Evolutionary conservation across 2,888 invertebrate genomes (phyloP).

Genomic region (Dyspetes luteomarginatus): DNA sequence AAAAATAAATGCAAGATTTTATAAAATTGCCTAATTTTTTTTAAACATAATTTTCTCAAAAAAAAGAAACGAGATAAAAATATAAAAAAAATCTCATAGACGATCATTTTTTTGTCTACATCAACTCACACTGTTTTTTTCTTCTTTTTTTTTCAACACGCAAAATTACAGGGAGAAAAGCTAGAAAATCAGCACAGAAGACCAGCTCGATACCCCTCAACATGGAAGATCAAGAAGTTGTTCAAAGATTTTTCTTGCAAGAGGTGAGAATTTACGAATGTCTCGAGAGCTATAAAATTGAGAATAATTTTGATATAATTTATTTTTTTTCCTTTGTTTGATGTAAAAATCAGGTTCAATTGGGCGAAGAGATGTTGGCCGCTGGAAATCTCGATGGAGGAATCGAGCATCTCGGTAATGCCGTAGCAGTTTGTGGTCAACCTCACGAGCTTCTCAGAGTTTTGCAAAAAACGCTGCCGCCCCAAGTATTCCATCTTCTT

Average conservation of each 20-base stretch:
- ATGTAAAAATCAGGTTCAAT: slow-evolving; percentile 89
- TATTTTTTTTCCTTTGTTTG: background rate
- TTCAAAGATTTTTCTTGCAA: slow-evolving; percentile 94
- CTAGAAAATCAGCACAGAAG: slow-evolving; percentile 84
- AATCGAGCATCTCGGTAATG: slow-evolving; percentile 97
- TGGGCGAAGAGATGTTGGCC: slow-evolving; percentile 95
- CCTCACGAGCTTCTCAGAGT: slow-evolving; percentile 94
- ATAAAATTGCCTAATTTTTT: too few relatives aligned
- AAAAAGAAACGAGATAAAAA: too few relatives aligned
- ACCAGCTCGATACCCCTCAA: slow-evolving; percentile 88
- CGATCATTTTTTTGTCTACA: too few relatives aligned
- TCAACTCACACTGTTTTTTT: too few relatives aligned
- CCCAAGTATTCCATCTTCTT: slow-evolving; percentile 95
- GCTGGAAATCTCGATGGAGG: slow-evolving; percentile 95
- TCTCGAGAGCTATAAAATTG: background rate
- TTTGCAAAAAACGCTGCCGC: slow-evolving; percentile 97
- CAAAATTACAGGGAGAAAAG: slow-evolving; percentile 86
- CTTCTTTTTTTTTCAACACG: background rate
- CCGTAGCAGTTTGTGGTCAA: slow-evolving; percentile 98
- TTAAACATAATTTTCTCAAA: too few relatives aligned
- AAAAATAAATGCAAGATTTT: too few relatives aligned
- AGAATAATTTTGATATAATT: background rate
- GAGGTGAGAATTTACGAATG: slow-evolving; percentile 82
- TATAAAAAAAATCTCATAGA: too few relatives aligned
- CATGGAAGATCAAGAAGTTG: slow-evolving; percentile 95